Evolutionary conservation across 2,888 invertebrate genomes (phyloP), one percentile per base, ranked within the genome.

Genomic region (Thera obeliscata): DNA sequence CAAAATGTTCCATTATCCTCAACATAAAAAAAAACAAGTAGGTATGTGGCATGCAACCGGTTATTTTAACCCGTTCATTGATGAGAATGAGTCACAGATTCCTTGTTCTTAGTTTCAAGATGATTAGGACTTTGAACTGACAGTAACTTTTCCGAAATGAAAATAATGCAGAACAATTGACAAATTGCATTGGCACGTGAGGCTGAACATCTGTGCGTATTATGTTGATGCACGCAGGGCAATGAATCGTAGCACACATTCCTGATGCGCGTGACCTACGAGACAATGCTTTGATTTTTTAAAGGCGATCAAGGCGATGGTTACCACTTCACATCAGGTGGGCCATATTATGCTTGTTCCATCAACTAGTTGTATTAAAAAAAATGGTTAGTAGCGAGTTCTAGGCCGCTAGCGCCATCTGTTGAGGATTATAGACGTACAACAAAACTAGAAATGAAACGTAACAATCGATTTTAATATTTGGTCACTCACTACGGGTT

Each of bases 21-120:
- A 56, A 56, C 54, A n/a, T 48, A 43, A 64, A 68, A 68, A 68
- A 67, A 64, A 57, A 52, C 55, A 64, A 57, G 57, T 33, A 9
- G 9, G 2, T 9, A 52, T 60, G 62, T 69, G 65, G 65, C 56
- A 62, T 69, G 41, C 56, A 64, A 74, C 74, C 66, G 66, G 74
- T 74, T 71, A 49, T 56, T 43, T 56, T 50, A 63, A 63, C 63
- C 66, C 46, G 73, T 67, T 66, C 70, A 74, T 70, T 73, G 73
- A 74, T 63, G 61, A 68, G 70, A 69, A 69, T 70, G 73, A 71
- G 64, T 74, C 69, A 66, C 64, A 48, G 11, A 57, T 46, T 60
- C 43, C 50, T 56, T 56, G 61, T 56, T 48, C 46, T 57, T 65
- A 65, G 69, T 67, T 65, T 65, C 58, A n/a, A 69, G 41, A 66